Evolutionary conservation across 2,113 vertebrate species (phyloP).

Genomic region (Engystomops pustulosus): DNA sequence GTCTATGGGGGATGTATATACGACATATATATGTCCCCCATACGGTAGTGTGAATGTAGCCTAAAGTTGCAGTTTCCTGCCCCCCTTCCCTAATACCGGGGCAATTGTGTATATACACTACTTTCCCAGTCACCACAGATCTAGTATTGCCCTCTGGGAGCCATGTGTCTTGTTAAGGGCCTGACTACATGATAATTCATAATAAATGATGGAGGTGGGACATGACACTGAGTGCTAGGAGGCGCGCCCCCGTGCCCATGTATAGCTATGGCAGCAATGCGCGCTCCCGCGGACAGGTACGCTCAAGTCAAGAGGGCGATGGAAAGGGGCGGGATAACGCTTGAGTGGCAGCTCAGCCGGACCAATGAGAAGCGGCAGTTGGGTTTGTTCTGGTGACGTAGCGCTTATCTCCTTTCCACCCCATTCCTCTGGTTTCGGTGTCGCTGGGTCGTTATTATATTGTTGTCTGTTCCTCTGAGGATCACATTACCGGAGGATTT

Average conservation of each 20-base stretch:
- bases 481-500: background rate
- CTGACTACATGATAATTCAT: no score
- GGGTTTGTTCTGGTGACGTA: constrained; percentile 31
- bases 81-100: no score
- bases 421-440: constrained; percentile 48
- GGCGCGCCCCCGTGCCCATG: constrained; percentile 1
- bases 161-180: no score
- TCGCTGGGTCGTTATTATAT: background rate
- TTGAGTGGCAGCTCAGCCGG: background rate
- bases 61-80: no score
- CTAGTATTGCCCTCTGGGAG: no score
- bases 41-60: no score
- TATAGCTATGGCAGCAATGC: background rate
- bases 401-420: constrained; percentile 3
- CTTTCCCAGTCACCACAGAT: no score
- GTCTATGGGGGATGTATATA: no score
- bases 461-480: background rate
- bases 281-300: constrained; percentile 43
- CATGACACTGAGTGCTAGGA: no score
- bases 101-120: no score
- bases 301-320: constrained; percentile 1
- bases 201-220: no score
- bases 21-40: no score
- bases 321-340: background rate
- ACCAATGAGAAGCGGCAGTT: background rate